Evolutionary conservation across 2,113 vertebrate genomes (phyloP).

Genomic region (Apodemus speciosus): DNA sequence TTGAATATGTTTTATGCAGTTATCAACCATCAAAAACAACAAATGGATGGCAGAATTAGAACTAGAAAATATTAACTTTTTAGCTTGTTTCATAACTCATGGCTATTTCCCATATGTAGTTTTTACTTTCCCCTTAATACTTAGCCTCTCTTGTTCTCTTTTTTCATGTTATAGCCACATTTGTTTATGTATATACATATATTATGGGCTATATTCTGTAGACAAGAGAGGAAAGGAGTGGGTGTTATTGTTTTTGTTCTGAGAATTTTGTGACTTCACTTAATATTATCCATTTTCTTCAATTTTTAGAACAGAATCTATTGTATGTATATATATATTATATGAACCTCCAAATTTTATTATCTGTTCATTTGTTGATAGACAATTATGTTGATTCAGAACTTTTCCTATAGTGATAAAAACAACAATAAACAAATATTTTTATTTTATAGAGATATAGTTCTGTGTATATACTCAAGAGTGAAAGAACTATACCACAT

Average conservation of each 20-base stretch:
- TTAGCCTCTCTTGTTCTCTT: no score
- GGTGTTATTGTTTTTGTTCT: not conserved
- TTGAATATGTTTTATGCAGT: no score
- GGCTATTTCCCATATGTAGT: no score
- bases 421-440: not conserved
- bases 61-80: no score
- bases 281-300: not conserved
- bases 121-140: no score
- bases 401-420: not conserved
- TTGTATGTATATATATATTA: not conserved
- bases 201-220: not conserved
- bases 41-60: no score
- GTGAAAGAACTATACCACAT: not conserved
- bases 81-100: no score
- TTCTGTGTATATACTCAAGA: not conserved
- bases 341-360: not conserved
- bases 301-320: not conserved
- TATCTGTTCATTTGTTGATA: not conserved
- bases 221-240: not conserved
- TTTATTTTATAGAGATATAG: not conserved
- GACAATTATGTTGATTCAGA: not conserved
- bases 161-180: no score
- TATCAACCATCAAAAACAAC: no score
- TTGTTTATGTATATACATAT: not conserved
- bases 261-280: not conserved